Percentiles rank a stretch among this genome's conserved stretches.
Conservation (phyloP, 2,113 vertebrate species). For the Notothenia coriiceps region DNA sequence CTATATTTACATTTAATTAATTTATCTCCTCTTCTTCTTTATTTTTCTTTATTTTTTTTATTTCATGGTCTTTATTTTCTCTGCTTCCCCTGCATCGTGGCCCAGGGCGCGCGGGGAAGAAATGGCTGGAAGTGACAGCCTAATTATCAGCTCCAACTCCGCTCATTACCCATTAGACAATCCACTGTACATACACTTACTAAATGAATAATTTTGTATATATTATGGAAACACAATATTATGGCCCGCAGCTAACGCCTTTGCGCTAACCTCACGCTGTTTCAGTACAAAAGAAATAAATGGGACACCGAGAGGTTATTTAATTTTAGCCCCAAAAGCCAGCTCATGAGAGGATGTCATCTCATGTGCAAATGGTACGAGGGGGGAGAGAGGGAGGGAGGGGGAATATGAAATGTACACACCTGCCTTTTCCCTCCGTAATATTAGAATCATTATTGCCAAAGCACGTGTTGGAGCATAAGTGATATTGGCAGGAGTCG, state of each 20-base stretch:
- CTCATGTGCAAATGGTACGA: conserved; percentile 75
- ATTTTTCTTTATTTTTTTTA: conserved; percentile 5
- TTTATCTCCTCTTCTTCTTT: conserved; percentile 44
- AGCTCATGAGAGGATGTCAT: conserved; percentile 77
- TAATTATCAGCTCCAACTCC: conserved; percentile 86
- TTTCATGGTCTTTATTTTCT: conserved; percentile 57
- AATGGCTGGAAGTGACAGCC: conserved; percentile 87
- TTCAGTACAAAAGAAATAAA: conserved; percentile 85
- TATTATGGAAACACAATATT: conserved; percentile 86
- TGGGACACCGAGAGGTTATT: conserved; percentile 86
- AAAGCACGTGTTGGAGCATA: conserved; percentile 27
- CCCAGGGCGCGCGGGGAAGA: conserved; percentile 76
- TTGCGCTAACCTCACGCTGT: conserved; percentile 83
- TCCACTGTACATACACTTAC: conserved; percentile 86
- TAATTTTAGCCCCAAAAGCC: conserved; percentile 82
- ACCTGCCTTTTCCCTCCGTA: conserved; percentile 69
- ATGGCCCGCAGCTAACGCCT: conserved; percentile 85
- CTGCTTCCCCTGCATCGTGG: conserved; percentile 54
- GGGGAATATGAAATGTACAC: conserved; percentile 71
- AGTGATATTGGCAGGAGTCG: conserved; percentile 42
- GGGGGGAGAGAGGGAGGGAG: conserved; percentile 30
- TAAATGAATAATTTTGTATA: conserved; percentile 90
- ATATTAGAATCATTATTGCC: conserved; percentile 52
- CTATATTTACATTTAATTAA: conserved; percentile 69
- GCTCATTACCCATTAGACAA: conserved; percentile 89